Evolutionary conservation across 2,888 invertebrate genomes (phyloP), one percentile per base, ranked within the genome.

Genomic region (Odontocerum albicorne): DNA sequence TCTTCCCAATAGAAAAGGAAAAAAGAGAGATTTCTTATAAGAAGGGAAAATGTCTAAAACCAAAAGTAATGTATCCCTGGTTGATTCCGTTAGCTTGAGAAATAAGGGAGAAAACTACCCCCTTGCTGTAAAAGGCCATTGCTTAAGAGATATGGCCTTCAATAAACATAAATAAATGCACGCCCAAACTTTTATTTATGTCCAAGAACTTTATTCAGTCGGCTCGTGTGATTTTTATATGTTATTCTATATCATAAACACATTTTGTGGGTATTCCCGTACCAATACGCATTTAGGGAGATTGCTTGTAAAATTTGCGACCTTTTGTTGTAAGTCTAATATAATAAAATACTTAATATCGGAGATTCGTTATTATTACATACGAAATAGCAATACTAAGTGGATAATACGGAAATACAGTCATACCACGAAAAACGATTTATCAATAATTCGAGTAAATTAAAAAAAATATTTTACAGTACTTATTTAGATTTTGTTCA

Each of bases 131-230:
- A 49, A 49, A 39, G 40, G 40, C 32, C 49, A 16, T 40, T 16
- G 31, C 38, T 33, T 16, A 16, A 17, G 15, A 40, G 33, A 49
- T 49, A 49, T 49, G 16, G 40, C 40, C 40, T 39, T 33, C 40
- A 40, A 42, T 49, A 49, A 49, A 49, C 49, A 49, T 49, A 49
- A 49, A 49, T 49, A 49, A 49, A 49, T 49, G 49, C 40, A 49
- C 40, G 49, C 49, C 42, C 49, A 35, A 46, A 46, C 46, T 46
- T 46, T 46, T 46, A 46, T 46, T 46, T 46, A 46, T 35, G 10
- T 27, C 27, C 6, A 27, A 4, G 6, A 27, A 27, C 27, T 27
- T 19, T 46, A 4, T 16, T 17, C 20, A 8, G 39, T 19, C 39
- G 39, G 3, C 35, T 45, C 35, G 35, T 46, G 35, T 46, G 46